These are phyloP conservation scores for Mycalesis mineus DNA, from an alignment of 2,888 invertebrate species.

Conservation along the genomic window DNA sequence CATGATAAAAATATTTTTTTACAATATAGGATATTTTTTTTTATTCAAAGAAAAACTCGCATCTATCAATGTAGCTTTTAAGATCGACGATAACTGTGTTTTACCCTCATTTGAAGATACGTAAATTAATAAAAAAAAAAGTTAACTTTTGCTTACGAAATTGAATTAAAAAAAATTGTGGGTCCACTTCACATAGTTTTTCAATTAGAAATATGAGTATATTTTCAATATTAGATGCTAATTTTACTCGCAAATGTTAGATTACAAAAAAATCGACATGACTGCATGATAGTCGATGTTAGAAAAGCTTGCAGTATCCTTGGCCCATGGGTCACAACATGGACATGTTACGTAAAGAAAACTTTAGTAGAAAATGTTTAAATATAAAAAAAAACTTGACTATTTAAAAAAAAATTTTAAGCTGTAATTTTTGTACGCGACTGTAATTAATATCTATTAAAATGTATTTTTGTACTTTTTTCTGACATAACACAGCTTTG, in stretches of 20 bases:
- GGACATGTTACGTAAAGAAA: not conserved
- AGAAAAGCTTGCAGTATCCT: not conserved
- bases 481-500: not conserved
- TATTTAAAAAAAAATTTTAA: not conserved
- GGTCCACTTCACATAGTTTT: not conserved
- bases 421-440: not conserved
- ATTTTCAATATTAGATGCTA: not conserved
- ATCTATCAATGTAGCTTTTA: not conserved
- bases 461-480: constrained; percentile 9
- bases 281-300: not conserved
- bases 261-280: not conserved
- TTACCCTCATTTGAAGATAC: too few species aligned
- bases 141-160: too few species aligned
- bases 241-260: not conserved
- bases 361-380: not conserved
- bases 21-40: not conserved
- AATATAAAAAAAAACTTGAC: not conserved
- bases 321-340: too few species aligned
- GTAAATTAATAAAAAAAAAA: too few species aligned
- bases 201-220: not conserved
- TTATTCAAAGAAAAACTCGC: not conserved
- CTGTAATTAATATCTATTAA: not conserved
- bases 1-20: not conserved
- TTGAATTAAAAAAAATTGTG: not conserved
- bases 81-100: too few species aligned